Evolutionary conservation across 2,113 vertebrate genomes (phyloP).

Genomic region (Sprattus sprattus): DNA sequence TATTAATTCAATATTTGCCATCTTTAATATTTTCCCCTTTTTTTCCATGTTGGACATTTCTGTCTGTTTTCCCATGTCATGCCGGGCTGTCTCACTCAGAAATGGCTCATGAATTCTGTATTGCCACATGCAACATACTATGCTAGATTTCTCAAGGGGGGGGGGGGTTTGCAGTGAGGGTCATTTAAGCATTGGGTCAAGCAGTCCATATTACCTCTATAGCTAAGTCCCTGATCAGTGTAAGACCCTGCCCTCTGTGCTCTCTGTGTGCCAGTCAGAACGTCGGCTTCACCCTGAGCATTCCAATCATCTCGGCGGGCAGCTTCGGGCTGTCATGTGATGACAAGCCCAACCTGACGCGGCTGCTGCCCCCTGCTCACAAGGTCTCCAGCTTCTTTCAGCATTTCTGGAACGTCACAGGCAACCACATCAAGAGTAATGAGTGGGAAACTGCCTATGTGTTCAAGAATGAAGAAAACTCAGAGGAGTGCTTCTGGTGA

Average conservation of each 20-base stretch:
- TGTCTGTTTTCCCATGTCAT: not conserved
- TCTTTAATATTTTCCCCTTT: not conserved
- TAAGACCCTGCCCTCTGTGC: conserved; percentile 1
- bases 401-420: conserved; percentile 67
- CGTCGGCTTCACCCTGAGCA: conserved; percentile 73
- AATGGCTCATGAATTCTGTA: too few relatives aligned
- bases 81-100: too few relatives aligned
- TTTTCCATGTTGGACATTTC: not conserved
- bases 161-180: not conserved
- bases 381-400: conserved; percentile 81
- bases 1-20: not conserved
- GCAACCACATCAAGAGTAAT: conserved; percentile 64
- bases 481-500: conserved; percentile 92
- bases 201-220: not conserved
- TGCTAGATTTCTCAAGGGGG: too few relatives aligned
- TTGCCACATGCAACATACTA: too few relatives aligned
- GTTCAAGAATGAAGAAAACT: conserved; percentile 73
- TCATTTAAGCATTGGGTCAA: too few relatives aligned
- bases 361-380: conserved; percentile 87
- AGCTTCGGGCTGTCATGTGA: conserved; percentile 95
- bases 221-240: not conserved
- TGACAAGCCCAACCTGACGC: conserved; percentile 82
- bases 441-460: conserved; percentile 79
- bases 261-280: conserved; percentile 69
- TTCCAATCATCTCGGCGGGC: conserved; percentile 91